Base-by-base conservation (phyloP, 1,140 invertebrate species). In the Drosophila arizonae region DNA sequence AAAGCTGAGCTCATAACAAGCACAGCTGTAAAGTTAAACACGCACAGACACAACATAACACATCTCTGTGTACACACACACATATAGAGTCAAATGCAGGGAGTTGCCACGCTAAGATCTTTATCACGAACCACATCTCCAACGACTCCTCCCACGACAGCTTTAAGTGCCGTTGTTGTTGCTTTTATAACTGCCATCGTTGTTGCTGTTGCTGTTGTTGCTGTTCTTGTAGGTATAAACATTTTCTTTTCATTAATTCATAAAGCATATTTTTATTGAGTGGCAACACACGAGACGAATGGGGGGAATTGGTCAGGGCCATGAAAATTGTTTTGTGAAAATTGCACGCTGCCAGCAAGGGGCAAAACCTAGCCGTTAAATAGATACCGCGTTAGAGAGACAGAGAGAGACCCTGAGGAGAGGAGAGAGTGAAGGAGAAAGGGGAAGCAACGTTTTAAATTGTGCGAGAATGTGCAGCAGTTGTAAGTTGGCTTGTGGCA, bases 191-290 rank as follows among this genome's bases (percentile, higher is more conserved):
- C 5, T 46, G 56, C 33, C 52, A 39, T 60, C 54, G 58, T 45
- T 65, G 41, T 54, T 67, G 50, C 5, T 46, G 56, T 43, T 54
- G 50, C 56, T 57, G 58, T 45, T 65, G 41, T 58, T 67, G 54
- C 4, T 30, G 28, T 30, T 61, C 5, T 33, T 81, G 77, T 56
- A 72, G 81, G 74, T 45, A 80, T 76, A 76, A 86, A 88, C 82
- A 77, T 86, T 86, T 88, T 86, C 84, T 82, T 87, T 86, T 86
- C 82, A 86, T 86, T 86, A 86, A 86, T 86, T 86, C 82, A 86
- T 86, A 86, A 87, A 87, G 84, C 82, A 86, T 82, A 86, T 87
- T 86, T 86, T 86, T 86, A 86, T 86, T 87, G 82, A 87, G 82
- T 86, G 82, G 82, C 79, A 88, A 77, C 79, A 86, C 82, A 79